Conservation (phyloP, 1,140 invertebrate species). For the Phocides pigmalion region DNA sequence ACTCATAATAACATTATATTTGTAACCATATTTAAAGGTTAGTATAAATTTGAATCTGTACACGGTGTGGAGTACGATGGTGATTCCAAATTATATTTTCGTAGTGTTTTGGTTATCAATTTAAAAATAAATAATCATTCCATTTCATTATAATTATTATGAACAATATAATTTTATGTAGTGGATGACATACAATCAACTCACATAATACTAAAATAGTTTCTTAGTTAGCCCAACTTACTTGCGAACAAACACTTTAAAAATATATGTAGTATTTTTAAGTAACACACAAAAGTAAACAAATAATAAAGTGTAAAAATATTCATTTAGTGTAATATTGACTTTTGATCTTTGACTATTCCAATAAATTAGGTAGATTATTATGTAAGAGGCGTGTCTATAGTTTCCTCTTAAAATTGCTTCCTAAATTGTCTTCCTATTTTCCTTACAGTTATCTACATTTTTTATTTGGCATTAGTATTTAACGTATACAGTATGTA, state of each 20-base stretch:
- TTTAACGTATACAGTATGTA: too few species aligned
- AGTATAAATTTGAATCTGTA: too few species aligned
- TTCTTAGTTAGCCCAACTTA: neutral
- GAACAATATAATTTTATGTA: too few species aligned
- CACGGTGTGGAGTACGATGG: too few species aligned
- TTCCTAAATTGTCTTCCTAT: slow-evolving; percentile 28
- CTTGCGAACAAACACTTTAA: neutral
- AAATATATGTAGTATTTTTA: neutral
- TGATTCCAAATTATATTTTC: too few species aligned
- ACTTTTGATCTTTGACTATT: neutral
- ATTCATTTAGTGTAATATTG: neutral
- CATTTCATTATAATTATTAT: neutral
- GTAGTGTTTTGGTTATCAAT: too few species aligned
- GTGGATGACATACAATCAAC: neutral
- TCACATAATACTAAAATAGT: neutral
- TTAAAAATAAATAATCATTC: neutral
- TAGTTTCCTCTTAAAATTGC: slow-evolving; percentile 7
- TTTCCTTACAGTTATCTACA: slow-evolving; percentile 27
- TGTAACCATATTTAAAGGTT: too few species aligned
- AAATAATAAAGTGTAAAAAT: neutral
- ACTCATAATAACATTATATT: too few species aligned
- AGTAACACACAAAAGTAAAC: neutral
- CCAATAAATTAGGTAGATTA: neutral
- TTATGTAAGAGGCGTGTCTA: neutral
- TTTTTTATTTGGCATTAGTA: slow-evolving; percentile 2